Conservation (phyloP, 1,140 invertebrate genomes). For the Pectinophora gossypiella region DNA sequence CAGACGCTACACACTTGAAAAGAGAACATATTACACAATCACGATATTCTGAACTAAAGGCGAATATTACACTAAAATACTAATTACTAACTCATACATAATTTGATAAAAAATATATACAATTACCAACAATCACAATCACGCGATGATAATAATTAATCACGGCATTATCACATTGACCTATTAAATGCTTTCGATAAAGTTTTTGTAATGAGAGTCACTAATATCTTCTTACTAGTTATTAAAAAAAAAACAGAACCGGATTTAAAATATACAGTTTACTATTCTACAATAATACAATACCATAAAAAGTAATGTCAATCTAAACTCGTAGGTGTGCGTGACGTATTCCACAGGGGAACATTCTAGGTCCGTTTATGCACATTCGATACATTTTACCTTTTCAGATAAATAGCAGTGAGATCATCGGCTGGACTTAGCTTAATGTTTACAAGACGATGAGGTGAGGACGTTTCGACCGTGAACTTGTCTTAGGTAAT, state of each 20-base stretch:
- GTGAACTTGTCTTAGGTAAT: constrained; percentile 16
- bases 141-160: no score
- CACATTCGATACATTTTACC: constrained; percentile 40
- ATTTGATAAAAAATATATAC: no score
- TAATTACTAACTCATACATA: no score
- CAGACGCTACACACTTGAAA: no score
- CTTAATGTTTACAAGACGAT: constrained; percentile 31
- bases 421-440: constrained; percentile 47
- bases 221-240: no score
- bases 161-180: not conserved
- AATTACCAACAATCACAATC: no score
- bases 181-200: not conserved
- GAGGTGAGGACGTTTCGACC: constrained; percentile 10
- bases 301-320: constrained; percentile 13
- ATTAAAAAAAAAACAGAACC: no score
- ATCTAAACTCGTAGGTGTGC: constrained; percentile 31
- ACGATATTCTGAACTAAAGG: no score
- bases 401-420: constrained; percentile 37
- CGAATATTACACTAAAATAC: no score
- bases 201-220: no score
- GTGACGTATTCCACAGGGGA: constrained; percentile 33
- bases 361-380: constrained; percentile 27
- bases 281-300: not conserved
- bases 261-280: no score
- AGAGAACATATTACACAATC: no score